Evolutionary conservation across 2,888 invertebrate genomes (phyloP), one percentile per base, ranked within the genome.

Genomic region (Teinopalpus imperialis): DNA sequence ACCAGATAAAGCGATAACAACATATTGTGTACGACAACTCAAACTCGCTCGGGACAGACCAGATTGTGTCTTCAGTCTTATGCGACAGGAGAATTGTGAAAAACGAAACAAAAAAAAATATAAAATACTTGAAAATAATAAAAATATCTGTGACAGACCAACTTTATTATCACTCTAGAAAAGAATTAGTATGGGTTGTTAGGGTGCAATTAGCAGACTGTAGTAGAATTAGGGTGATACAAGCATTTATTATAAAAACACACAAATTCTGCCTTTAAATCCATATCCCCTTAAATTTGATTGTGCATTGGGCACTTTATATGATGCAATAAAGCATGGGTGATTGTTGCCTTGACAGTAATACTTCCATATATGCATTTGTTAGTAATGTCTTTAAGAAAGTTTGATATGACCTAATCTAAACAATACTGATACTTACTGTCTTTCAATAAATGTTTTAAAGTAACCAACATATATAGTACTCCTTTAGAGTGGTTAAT

Each of bases 1-100:
- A 89, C 61, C 89, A 89, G 69, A 89, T 89, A 63, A 88, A 87
- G 61, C 88, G 88, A 88, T 88, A 88, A 79, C 83, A 79, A 67
- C 57, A 26, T 31, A 55, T 54, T 57, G 47, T 43, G 40, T 51
- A 37, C 51, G 39, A 45, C 9, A 26, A 9, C 29, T 21, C 9
- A 14, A 35, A 14, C 62, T 65, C 64, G 63, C 66, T 67, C 66
- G 65, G 58, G 60, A 71, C 72, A 74, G 78, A 77, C 74, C 73
- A 66, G 62, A 63, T 61, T 60, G 70, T 63, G 70, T 74, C 70
- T 68, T 48, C 35, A 44, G 50, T 52, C 50, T 53, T 12, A 18
- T 37, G 18, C 14, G 37, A 39, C 66, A 73, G 68, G 64, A 69
- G 69, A 62, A 70, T 61, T 63, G 67, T 64, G 66, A 74, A 74